Evolutionary conservation across 92 coral and sea anemone genomes (phyloP).

Genomic region (Ricordea florida): DNA sequence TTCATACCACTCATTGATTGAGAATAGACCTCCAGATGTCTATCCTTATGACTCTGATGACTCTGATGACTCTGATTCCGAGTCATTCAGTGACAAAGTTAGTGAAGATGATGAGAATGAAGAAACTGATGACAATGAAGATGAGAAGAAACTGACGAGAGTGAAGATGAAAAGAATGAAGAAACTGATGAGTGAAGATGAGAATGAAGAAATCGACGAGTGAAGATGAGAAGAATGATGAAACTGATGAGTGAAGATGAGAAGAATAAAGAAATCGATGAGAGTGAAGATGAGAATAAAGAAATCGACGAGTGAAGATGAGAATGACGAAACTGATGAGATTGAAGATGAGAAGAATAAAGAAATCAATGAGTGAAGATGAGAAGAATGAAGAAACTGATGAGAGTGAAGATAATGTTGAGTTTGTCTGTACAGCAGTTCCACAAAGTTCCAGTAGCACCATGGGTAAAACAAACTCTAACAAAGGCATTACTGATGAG

Average conservation of each 20-base stretch:
- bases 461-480: neutral
- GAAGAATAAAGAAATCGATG: too few relatives aligned
- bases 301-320: neutral
- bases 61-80: conserved; percentile 18
- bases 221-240: neutral
- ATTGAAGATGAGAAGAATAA: too few relatives aligned
- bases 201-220: neutral
- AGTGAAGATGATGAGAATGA: conserved; percentile 16
- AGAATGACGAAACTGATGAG: neutral
- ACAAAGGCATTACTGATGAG: neutral
- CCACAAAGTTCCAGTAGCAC: neutral
- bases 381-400: neutral
- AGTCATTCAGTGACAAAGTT: conserved; percentile 3
- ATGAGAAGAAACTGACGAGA: neutral
- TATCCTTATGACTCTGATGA: conserved; percentile 44
- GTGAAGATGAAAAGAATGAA: neutral
- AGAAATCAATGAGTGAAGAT: too few relatives aligned
- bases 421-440: too few relatives aligned
- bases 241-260: neutral
- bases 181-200: too few relatives aligned
- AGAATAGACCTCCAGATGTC: conserved; percentile 27
- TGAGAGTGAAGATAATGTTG: too few relatives aligned
- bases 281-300: too few relatives aligned
- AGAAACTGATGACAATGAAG: neutral
- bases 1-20: conserved; percentile 17